phyloP scores from a whole-genome alignment of 2,113 vertebrate species.

The Coptodon rendalli region DNA sequence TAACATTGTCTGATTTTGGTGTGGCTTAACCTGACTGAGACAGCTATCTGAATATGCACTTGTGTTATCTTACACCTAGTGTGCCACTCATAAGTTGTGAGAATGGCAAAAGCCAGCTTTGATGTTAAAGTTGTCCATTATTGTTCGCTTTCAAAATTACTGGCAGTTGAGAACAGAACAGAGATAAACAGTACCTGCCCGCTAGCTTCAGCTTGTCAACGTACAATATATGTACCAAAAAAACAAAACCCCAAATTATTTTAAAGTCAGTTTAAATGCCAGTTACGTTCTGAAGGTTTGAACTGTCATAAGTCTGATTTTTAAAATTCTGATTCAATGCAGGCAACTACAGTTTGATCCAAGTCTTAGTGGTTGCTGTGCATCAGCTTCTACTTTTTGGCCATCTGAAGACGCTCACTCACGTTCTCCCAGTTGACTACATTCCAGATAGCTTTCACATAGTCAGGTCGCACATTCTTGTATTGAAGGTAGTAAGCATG shows the following conservation, averaged over 20 bases:
- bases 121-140: background rate
- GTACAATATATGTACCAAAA: background rate
- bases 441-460: conserved; percentile 97
- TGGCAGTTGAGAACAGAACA: background rate
- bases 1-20: background rate
- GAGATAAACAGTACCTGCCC: background rate
- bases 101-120: background rate
- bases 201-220: background rate
- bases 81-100: background rate
- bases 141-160: conserved; percentile 31
- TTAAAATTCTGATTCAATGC: background rate
- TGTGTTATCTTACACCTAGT: background rate
- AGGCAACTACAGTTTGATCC: background rate
- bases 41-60: background rate
- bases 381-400: conserved; percentile 76
- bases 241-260: accelerated
- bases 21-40: background rate
- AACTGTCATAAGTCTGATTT: background rate
- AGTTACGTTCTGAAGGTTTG: background rate
- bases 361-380: background rate
- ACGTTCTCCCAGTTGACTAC: conserved; percentile 95
- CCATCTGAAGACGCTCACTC: conserved; percentile 76
- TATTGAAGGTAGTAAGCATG: conserved; percentile 98
- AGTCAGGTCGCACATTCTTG: conserved; percentile 96
- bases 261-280: background rate